phyloP scores from a whole-genome alignment of 2,113 vertebrate species.

The Mormoops blainvillei region DNA sequence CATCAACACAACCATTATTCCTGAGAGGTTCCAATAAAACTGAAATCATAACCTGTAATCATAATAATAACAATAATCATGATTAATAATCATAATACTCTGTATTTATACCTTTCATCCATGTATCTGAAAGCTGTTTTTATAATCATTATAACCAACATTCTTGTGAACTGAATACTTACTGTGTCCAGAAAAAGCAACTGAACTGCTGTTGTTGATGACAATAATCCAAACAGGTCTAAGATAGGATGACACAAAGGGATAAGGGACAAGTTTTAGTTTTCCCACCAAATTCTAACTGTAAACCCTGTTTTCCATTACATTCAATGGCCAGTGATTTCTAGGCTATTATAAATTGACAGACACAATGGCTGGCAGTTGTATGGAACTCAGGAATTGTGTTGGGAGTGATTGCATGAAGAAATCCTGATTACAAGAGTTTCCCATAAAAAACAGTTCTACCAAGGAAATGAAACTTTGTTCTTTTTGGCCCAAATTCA shows the following conservation, averaged over 20 bases:
- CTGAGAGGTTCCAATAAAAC: constrained; percentile 63
- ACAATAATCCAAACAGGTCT: constrained; percentile 36
- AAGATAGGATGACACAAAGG: constrained; percentile 45
- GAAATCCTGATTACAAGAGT: constrained; percentile 37
- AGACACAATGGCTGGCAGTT: constrained; percentile 6
- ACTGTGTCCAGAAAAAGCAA: not conserved
- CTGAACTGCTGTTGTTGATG: constrained; percentile 33
- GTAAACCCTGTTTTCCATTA: constrained; percentile 42
- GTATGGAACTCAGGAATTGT: constrained; percentile 1
- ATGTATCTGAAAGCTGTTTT: constrained; percentile 22
- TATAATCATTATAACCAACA: not conserved
- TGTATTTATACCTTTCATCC: constrained; percentile 62
- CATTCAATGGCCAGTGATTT: constrained; percentile 39
- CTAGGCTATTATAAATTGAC: constrained; percentile 47
- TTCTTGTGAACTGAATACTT: constrained; percentile 7
- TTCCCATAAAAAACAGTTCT: constrained; percentile 46
- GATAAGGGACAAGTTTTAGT: not conserved
- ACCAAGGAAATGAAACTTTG: constrained; percentile 33
- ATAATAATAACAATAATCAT: constrained; percentile 14
- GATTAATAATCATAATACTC: constrained; percentile 52
- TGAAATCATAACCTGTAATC: constrained; percentile 57
- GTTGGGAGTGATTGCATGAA: constrained; percentile 34
- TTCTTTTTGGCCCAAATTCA: not conserved
- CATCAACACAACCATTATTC: constrained; percentile 57
- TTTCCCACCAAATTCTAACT: constrained; percentile 57